These are phyloP conservation scores for Drosophila engyochracea DNA, from an alignment of 2,888 invertebrate species.

Conservation along the genomic window DNA sequence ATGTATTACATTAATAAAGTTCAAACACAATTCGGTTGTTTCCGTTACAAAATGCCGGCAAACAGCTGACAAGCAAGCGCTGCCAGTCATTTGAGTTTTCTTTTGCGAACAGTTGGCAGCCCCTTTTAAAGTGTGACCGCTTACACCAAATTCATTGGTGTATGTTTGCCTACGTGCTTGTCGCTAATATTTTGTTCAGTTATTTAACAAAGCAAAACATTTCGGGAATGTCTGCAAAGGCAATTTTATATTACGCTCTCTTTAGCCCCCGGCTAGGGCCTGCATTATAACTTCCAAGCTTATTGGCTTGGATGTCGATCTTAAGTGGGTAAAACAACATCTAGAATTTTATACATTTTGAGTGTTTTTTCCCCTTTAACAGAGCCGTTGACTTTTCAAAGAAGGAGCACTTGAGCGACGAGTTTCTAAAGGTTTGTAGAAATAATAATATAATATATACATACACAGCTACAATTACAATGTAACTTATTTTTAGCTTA, in stretches of 20 bases:
- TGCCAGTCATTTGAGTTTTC: slow-evolving; percentile 28
- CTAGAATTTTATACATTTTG: background rate
- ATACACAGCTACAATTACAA: background rate
- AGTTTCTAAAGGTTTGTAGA: slow-evolving; percentile 83
- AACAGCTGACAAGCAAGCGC: slow-evolving; percentile 23
- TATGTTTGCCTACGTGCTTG: background rate
- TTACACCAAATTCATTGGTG: background rate
- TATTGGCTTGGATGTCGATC: slow-evolving; percentile 85
- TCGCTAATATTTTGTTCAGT: background rate
- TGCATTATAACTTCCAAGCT: slow-evolving; percentile 85
- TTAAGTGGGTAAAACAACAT: slow-evolving; percentile 71
- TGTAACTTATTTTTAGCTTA: slow-evolving; percentile 84
- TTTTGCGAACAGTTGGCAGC: slow-evolving; percentile 38
- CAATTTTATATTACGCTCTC: slow-evolving; percentile 84
- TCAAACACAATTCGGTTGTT: background rate
- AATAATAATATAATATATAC: background rate
- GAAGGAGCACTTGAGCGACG: slow-evolving; percentile 84
- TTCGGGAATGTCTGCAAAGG: slow-evolving; percentile 64
- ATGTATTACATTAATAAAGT: slow-evolving; percentile 14
- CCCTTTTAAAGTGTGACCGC: slow-evolving; percentile 14
- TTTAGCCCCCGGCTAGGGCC: slow-evolving; percentile 86
- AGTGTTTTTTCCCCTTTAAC: slow-evolving; percentile 1
- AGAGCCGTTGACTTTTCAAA: slow-evolving; percentile 85
- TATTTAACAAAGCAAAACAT: slow-evolving; percentile 1
- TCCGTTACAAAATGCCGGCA: slow-evolving; percentile 5